Percentiles rank a stretch among this genome's conserved stretches.
Evolutionary conservation across 30 jellyfish, hydroid and myxozoan genomes (phyloP).

Genomic region (Chironex yamaguchii): DNA sequence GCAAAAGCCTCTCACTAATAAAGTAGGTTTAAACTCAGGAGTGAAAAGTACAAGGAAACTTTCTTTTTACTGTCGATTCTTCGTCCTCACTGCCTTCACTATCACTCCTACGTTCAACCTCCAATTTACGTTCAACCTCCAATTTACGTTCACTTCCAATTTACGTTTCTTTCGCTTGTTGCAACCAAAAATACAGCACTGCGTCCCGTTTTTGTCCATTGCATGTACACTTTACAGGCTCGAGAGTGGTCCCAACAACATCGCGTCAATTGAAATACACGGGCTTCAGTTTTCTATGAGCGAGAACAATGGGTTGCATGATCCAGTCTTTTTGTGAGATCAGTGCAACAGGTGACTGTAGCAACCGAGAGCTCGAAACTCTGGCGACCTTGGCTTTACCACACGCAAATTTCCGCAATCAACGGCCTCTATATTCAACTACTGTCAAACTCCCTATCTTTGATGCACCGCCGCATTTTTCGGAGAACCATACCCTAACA

Average conservation of each 20-base stretch:
- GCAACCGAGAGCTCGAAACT: no score
- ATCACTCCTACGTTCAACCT: slow-evolving; percentile 4
- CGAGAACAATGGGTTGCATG: slow-evolving; percentile 8
- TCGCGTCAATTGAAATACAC: not conserved
- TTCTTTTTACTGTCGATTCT: slow-evolving; percentile 3
- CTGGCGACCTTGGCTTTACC: no score
- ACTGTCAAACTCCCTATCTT: no score
- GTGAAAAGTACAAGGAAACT: slow-evolving; percentile 33
- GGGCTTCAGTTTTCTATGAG: not conserved
- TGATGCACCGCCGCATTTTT: no score
- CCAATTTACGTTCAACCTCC: no score
- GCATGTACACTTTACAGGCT: not conserved
- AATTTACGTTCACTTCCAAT: not conserved
- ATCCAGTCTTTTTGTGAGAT: slow-evolving; percentile 62
- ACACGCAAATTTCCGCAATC: no score
- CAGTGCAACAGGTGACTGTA: no score
- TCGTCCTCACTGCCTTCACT: slow-evolving; percentile 38
- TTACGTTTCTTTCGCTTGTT: not conserved
- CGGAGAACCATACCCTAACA: no score
- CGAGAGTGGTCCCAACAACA: not conserved
- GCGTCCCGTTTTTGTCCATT: not conserved
- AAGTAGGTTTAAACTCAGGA: not conserved
- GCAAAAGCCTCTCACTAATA: no score
- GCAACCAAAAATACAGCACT: slow-evolving; percentile 16
- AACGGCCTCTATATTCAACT: no score